phyloP scores from a whole-genome alignment of 2,797 vertebrate genomes.

The Lepilemur ruficaudatus region DNA sequence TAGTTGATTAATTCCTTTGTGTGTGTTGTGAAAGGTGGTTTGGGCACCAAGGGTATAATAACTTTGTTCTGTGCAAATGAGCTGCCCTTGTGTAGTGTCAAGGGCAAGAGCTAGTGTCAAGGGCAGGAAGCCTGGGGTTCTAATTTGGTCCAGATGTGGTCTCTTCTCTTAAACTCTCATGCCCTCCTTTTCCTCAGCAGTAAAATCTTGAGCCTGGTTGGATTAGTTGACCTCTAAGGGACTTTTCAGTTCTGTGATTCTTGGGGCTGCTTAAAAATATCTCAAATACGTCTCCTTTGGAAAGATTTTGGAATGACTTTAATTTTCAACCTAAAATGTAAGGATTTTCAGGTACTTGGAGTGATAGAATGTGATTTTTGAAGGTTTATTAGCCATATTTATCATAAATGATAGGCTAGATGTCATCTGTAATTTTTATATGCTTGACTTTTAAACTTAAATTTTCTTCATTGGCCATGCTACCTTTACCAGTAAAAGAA shows the following conservation, averaged over 20 bases:
- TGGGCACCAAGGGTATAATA: not conserved
- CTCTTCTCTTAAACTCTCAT: not conserved
- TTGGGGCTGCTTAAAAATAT: not conserved
- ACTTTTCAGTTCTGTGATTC: conserved; percentile 9
- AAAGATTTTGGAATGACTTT: conserved; percentile 1
- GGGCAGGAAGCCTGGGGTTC: not conserved
- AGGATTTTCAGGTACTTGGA: not conserved
- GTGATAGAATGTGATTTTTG: not conserved
- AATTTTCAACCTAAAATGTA: conserved; percentile 12
- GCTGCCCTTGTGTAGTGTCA: not conserved
- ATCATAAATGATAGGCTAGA: not conserved
- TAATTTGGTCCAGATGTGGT: not conserved
- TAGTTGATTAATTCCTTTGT: not conserved
- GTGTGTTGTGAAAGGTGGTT: not conserved
- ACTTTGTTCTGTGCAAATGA: not conserved
- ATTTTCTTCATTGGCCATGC: not conserved
- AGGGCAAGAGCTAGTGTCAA: not conserved
- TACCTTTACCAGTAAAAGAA: not conserved
- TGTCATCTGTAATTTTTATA: not conserved
- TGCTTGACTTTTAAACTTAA: not conserved
- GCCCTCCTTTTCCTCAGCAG: not conserved
- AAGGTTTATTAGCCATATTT: not conserved
- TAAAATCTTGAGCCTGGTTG: not conserved
- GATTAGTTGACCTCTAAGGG: not conserved
- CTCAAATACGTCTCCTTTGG: not conserved